A percentile compares a stretch with the other conserved stretches of the same genome.
Evolutionary conservation across 2,797 vertebrate species (phyloP).

Genomic region (Hippopotamyrus pictus): DNA sequence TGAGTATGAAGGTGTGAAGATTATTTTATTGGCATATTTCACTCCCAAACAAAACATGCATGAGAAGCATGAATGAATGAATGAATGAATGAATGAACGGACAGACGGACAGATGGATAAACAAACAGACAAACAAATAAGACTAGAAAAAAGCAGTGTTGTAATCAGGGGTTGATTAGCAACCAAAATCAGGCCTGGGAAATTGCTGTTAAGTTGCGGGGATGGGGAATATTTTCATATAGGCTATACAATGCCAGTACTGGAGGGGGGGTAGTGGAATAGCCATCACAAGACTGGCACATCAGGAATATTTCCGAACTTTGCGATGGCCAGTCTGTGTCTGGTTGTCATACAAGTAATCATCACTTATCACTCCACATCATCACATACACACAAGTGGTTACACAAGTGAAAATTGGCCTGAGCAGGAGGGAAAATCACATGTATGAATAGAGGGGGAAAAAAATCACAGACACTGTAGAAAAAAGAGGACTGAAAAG

Average conservation of each 20-base stretch:
- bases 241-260: neutral
- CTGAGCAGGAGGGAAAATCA: neutral
- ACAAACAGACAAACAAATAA: neutral
- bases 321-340: too few species aligned
- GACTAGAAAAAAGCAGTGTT: neutral
- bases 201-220: neutral
- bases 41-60: neutral
- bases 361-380: neutral
- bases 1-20: neutral
- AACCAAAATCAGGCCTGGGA: neutral
- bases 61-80: neutral
- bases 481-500: neutral
- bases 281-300: too few species aligned
- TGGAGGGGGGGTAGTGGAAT: too few species aligned
- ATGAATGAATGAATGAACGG: neutral
- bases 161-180: too few species aligned
- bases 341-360: neutral
- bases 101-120: neutral
- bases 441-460: neutral
- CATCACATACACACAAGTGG: neutral
- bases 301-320: too few species aligned
- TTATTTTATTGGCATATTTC: neutral
- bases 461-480: too few species aligned
- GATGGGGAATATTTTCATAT: neutral
- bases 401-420: neutral